Percentiles rank a stretch among this genome's conserved stretches.
Evolutionary conservation across 2,113 vertebrate species (phyloP).

Genomic region (Lampris megalopsis): DNA sequence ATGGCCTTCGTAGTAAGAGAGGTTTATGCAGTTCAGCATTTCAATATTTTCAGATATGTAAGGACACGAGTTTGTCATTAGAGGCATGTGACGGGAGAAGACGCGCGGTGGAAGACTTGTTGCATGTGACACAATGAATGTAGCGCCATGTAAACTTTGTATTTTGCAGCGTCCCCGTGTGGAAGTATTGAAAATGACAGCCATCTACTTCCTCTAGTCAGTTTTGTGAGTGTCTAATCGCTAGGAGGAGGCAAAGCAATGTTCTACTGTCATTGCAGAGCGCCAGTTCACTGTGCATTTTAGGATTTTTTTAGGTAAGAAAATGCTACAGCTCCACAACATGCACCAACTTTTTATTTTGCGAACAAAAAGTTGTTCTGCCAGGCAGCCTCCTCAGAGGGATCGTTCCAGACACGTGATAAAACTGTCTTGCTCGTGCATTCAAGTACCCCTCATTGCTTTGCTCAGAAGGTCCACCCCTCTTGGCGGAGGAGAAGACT

Average conservation of each 20-base stretch:
- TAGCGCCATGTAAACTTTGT: background rate
- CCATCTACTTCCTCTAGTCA: background rate
- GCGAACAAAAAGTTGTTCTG: too few relatives aligned
- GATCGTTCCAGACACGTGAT: conserved; percentile 44
- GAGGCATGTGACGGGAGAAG: too few relatives aligned
- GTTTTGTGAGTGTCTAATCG: background rate
- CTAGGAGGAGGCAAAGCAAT: conserved; percentile 46
- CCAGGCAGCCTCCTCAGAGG: conserved; percentile 23
- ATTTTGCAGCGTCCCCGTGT: conserved; percentile 25
- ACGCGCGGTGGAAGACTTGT: too few relatives aligned
- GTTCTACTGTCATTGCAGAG: background rate
- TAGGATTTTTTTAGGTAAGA: too few relatives aligned
- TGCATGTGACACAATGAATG: too few relatives aligned
- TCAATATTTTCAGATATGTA: too few relatives aligned
- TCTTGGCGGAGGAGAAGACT: conserved; percentile 52
- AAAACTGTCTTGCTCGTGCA: too few relatives aligned
- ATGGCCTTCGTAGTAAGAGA: too few relatives aligned
- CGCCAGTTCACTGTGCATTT: background rate
- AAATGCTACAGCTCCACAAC: too few relatives aligned
- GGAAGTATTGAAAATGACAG: background rate
- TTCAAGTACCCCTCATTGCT: background rate
- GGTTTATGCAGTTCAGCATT: too few relatives aligned
- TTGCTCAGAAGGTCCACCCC: conserved; percentile 30
- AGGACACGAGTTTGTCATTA: too few relatives aligned
- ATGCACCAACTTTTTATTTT: too few relatives aligned